These are phyloP conservation scores for Festucalex cinctus DNA, from an alignment of 2,113 vertebrate species.

Conservation along the genomic window DNA sequence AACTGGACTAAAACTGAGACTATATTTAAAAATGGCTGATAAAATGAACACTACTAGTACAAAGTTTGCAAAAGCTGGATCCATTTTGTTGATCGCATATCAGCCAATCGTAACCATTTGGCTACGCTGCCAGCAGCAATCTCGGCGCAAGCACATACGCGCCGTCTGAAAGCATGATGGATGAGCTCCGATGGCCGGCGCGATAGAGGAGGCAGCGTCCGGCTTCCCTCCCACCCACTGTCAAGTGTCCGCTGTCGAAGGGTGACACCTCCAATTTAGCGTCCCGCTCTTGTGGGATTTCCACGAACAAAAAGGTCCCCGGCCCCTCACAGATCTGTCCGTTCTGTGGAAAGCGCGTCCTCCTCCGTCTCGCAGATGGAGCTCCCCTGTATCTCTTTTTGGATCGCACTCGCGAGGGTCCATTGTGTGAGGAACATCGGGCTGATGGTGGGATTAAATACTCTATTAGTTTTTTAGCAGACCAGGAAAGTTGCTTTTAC, in stretches of 20 bases:
- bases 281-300: slow-evolving; percentile 34
- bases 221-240: slow-evolving; percentile 42
- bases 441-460: slow-evolving; percentile 48
- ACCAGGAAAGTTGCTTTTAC: slow-evolving; percentile 12
- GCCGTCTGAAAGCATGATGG: slow-evolving; percentile 79
- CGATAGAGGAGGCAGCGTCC: slow-evolving; percentile 51
- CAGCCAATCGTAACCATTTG: neutral
- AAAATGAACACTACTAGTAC: too few species aligned
- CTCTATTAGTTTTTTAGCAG: slow-evolving; percentile 49
- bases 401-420: slow-evolving; percentile 30
- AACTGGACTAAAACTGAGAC: too few species aligned
- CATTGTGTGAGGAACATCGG: slow-evolving; percentile 52
- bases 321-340: slow-evolving; percentile 44
- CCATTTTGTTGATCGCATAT: neutral
- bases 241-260: slow-evolving; percentile 13
- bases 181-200: slow-evolving; percentile 76
- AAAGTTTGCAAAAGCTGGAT: neutral
- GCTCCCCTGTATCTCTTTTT: slow-evolving; percentile 24
- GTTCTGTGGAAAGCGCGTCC: slow-evolving; percentile 37
- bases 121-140: neutral
- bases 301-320: slow-evolving; percentile 63
- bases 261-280: slow-evolving; percentile 69
- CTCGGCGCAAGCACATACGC: neutral
- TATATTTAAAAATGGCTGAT: too few species aligned
- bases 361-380: slow-evolving; percentile 16